These are phyloP conservation scores for Mus minutoides DNA, from an alignment of 2,797 vertebrate species.

Conservation along the genomic window DNA sequence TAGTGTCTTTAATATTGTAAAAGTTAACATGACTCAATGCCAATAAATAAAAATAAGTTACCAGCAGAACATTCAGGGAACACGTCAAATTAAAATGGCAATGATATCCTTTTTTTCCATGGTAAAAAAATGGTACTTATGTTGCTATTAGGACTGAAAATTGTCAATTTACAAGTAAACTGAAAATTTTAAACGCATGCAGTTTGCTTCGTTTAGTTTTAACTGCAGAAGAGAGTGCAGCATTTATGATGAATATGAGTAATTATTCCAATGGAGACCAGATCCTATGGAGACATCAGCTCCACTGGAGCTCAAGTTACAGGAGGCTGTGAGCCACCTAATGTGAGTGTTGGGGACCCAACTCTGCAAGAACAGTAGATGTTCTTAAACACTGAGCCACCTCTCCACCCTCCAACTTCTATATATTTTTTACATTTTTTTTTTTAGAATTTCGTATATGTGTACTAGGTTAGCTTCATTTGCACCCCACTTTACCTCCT, in stretches of 20 bases:
- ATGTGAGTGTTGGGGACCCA: too few species aligned
- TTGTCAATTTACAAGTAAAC: not conserved
- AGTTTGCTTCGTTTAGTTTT: not conserved
- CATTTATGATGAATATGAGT: not conserved
- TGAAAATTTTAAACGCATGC: not conserved
- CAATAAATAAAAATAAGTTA: conserved; percentile 26
- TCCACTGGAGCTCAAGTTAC: not conserved
- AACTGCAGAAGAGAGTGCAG: not conserved
- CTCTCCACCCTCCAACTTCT: not conserved
- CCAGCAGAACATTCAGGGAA: not conserved
- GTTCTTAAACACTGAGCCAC: not conserved
- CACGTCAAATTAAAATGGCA: conserved; percentile 7
- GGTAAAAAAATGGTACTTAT: not conserved
- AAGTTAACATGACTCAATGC: not conserved
- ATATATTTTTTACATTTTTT: not conserved
- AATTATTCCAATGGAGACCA: not conserved
- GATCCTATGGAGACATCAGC: not conserved
- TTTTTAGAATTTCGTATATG: not conserved
- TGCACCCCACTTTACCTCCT: not conserved
- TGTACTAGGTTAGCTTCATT: not conserved
- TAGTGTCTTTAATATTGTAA: not conserved
- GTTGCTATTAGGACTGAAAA: not conserved
- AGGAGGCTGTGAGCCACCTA: not conserved
- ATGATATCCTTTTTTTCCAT: not conserved
- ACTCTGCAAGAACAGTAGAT: not conserved